Base-by-base conservation (phyloP, 2,888 invertebrate species). In the Loripinus fragilis region DNA sequence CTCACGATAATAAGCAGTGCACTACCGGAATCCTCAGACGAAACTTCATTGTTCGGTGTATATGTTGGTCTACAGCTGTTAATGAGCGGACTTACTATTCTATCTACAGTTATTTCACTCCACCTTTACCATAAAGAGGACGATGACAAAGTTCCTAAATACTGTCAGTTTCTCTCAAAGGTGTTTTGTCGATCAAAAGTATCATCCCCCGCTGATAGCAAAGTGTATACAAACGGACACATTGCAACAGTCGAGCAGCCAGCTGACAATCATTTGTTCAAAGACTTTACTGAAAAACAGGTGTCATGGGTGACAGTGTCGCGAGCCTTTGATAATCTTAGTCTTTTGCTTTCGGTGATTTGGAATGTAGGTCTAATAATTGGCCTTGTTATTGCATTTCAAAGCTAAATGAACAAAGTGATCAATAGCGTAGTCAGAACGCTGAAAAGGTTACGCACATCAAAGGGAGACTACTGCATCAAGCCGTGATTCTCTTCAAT, bases 11-110 rank as follows among this genome's bases (percentile, higher is more conserved):
- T 87, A 1, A 80, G 80, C n/a, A 76, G 78, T 35, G 78, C 79
- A 15, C 73, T 87, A n/a, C 86, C 86, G 0, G 78, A 83, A 38
- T 74, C 84, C n/a, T 87, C 86, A 0, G 81, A 80, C 28, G 79
- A 80, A 5, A 72, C 85, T 12, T 79, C 85, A 5, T 70, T 75
- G 17, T 80, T 85, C 55, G 81, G 81, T 15, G 78, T 84, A 17
- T 87, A 87, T 30, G 72, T 85, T 28, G 81, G 82, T 0, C 66
- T 84, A 23, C 85, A 85, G 78, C 74, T 87, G 10, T 66, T 83
- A 20, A 78, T 82, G n/a, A 85, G 85, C 42, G 80, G 80, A 15
- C 30, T 83, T 12, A 80, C 85, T 0, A 81, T 82, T 20, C 55
- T 83, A 2, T 50, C 81, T 17, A 80, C 83, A 1, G 76, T 84